Evolutionary conservation across 2,113 vertebrate genomes (phyloP).

Genomic region (Hippocampus mohnikei): DNA sequence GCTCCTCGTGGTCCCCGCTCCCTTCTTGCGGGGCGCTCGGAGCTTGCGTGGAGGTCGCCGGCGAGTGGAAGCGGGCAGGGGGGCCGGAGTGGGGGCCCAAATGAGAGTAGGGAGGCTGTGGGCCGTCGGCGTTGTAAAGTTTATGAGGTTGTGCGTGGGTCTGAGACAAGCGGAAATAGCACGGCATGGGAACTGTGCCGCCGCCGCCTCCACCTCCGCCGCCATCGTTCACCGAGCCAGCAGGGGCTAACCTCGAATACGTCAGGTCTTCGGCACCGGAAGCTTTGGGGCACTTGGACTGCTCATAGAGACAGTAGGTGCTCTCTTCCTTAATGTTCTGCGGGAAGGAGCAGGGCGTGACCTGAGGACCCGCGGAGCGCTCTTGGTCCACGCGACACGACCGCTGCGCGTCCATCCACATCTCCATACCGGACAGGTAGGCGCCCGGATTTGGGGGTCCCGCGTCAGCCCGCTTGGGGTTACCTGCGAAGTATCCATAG

Average conservation of each 20-base stretch:
- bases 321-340: constrained; percentile 97
- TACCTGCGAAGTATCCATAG: constrained; percentile 92
- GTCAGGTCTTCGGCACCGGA: constrained; percentile 80
- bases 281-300: constrained; percentile 89
- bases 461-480: constrained; percentile 86
- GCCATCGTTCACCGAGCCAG: constrained; percentile 72
- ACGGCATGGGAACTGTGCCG: constrained; percentile 88
- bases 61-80: constrained; percentile 82
- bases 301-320: constrained; percentile 94
- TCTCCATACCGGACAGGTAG: constrained; percentile 90
- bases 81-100: constrained; percentile 77
- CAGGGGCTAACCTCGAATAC: constrained; percentile 79
- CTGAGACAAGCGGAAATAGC: constrained; percentile 98
- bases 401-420: constrained; percentile 91
- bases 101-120: constrained; percentile 78
- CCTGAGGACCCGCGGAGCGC: constrained; percentile 78
- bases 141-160: constrained; percentile 89
- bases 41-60: constrained; percentile 70
- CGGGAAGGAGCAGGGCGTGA: constrained; percentile 88
- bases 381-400: constrained; percentile 91
- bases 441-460: constrained; percentile 79
- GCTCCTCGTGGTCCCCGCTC: constrained; percentile 74
- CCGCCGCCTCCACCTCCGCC: constrained; percentile 28
- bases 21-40: constrained; percentile 71
- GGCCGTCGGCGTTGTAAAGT: constrained; percentile 79